Conservation (phyloP, 2,113 vertebrate species). For the Patagioenas fasciata region DNA sequence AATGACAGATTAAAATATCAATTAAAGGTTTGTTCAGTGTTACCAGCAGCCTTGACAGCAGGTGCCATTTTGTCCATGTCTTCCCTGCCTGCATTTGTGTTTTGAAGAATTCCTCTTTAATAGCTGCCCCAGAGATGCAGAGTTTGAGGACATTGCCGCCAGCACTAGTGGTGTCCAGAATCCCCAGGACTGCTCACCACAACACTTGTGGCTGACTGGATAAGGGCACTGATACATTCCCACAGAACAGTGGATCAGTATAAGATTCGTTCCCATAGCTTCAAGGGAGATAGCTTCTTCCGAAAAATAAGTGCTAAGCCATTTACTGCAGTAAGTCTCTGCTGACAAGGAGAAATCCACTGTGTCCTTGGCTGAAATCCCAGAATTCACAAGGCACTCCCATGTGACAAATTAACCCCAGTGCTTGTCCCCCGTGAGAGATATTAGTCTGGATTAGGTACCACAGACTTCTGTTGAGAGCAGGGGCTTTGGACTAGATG, state of each 20-base stretch:
- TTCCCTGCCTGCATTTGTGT: neutral
- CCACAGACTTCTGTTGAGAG: neutral
- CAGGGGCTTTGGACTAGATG: too few relatives aligned
- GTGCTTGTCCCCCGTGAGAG: neutral
- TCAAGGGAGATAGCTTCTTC: neutral
- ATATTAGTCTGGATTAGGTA: neutral
- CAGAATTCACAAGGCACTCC: conserved; percentile 15
- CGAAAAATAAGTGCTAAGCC: neutral
- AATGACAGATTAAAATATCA: neutral
- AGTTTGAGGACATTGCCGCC: neutral
- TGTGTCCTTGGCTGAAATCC: conserved; percentile 29
- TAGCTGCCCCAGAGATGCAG: neutral
- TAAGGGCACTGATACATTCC: neutral
- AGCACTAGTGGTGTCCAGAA: neutral
- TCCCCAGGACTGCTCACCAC: neutral
- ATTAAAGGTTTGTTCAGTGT: neutral
- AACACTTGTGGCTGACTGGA: neutral
- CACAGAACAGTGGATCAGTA: neutral
- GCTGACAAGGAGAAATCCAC: conserved; percentile 13
- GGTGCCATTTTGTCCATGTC: neutral
- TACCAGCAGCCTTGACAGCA: neutral
- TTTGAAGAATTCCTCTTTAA: neutral
- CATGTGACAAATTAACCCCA: neutral
- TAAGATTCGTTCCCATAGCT: neutral
- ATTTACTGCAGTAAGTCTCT: conserved; percentile 1